phyloP scores from a whole-genome alignment of 2,888 invertebrate genomes.

The Zaprionus bogoriensis region DNA sequence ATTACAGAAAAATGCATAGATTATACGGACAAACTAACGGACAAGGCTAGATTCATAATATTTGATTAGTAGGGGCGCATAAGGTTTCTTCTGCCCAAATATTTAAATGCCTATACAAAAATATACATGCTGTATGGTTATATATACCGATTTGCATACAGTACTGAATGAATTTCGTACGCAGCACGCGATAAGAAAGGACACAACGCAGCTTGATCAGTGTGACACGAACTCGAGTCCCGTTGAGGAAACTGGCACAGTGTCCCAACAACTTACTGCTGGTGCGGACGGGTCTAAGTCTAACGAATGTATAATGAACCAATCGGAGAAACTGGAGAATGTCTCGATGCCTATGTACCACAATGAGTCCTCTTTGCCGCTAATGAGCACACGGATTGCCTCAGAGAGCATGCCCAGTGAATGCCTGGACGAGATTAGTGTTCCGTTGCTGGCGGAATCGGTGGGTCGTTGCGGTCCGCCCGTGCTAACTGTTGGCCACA shows the following conservation, averaged over 20 bases:
- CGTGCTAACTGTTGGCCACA: no score
- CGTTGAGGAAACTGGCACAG: slow-evolving; percentile 38
- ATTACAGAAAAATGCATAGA: no score
- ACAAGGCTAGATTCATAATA: no score
- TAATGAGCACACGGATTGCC: slow-evolving; percentile 24
- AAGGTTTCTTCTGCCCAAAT: no score
- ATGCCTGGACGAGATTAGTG: neutral
- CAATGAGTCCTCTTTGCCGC: slow-evolving; percentile 22
- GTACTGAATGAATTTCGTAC: neutral
- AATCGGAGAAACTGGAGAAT: slow-evolving; percentile 32
- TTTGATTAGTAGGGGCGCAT: no score
- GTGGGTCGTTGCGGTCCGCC: no score
- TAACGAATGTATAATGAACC: neutral
- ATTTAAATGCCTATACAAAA: no score
- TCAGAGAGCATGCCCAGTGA: neutral
- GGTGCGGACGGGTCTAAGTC: neutral
- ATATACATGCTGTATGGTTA: no score
- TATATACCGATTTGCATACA: no score
- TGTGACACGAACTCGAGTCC: slow-evolving; percentile 42
- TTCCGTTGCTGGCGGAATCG: no score
- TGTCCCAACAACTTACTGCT: slow-evolving; percentile 29
- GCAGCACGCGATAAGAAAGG: slow-evolving; percentile 19
- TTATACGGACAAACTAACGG: no score
- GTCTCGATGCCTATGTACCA: slow-evolving; percentile 40
- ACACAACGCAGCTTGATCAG: slow-evolving; percentile 39